A percentile compares a stretch with the other conserved stretches of the same genome.
Evolutionary conservation across 2,888 invertebrate species (phyloP).

Genomic region (Aphodius granarius): DNA sequence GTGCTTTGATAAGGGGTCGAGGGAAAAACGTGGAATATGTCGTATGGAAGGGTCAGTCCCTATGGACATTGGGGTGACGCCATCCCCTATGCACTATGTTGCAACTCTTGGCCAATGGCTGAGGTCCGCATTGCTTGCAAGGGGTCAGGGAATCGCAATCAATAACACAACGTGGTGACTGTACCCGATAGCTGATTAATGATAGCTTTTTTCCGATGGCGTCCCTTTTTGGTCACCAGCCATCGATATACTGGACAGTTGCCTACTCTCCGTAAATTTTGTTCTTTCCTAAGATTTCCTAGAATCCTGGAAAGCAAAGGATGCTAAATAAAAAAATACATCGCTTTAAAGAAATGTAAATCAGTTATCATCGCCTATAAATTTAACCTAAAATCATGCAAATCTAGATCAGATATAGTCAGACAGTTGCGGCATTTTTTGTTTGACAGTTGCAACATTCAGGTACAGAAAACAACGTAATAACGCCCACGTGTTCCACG

Average conservation of each 20-base stretch:
- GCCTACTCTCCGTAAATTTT: too few species aligned
- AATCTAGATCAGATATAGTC: background rate
- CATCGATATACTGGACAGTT: background rate
- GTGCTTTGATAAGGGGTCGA: background rate
- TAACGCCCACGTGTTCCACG: background rate
- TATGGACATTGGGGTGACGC: slow-evolving; percentile 33
- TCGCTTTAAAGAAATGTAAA: too few species aligned
- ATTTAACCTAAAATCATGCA: background rate
- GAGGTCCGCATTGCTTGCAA: slow-evolving; percentile 21
- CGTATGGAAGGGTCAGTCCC: slow-evolving; percentile 33
- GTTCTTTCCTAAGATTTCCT: too few species aligned
- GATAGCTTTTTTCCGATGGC: background rate
- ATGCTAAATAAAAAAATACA: too few species aligned
- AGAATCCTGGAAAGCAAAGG: too few species aligned
- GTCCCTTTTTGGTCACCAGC: background rate
- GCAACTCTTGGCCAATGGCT: slow-evolving; percentile 31
- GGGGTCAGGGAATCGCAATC: slow-evolving; percentile 33
- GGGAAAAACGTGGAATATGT: slow-evolving; percentile 4
- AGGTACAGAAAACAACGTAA: background rate
- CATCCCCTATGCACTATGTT: slow-evolving; percentile 24
- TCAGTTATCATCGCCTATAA: too few species aligned
- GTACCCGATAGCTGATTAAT: background rate
- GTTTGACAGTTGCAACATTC: too few species aligned
- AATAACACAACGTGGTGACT: slow-evolving; percentile 26
- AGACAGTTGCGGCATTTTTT: background rate